Conservation (phyloP, 2,113 vertebrate genomes). For the Brachyistius frenatus region DNA sequence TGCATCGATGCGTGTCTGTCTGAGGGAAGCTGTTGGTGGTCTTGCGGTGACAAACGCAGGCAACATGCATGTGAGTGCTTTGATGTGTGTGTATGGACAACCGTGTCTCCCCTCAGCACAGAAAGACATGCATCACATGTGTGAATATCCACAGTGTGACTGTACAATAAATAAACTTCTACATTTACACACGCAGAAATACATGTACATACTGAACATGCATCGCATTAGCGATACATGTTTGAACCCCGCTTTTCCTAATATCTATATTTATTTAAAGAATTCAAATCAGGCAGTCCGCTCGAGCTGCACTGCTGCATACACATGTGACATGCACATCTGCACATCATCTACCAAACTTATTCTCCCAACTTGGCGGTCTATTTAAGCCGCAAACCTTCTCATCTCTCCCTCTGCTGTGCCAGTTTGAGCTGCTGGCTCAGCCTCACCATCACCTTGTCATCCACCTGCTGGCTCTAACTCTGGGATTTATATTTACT, state of each 20-base stretch:
- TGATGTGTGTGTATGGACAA: conserved; percentile 1
- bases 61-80: not conserved
- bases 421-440: conserved; percentile 2
- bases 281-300: too few relatives aligned
- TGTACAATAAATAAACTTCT: too few relatives aligned
- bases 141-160: too few relatives aligned
- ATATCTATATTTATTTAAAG: too few relatives aligned
- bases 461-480: conserved; percentile 39
- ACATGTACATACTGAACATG: not conserved
- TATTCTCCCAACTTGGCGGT: not conserved
- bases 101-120: not conserved
- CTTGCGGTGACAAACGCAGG: conserved; percentile 10
- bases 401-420: not conserved
- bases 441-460: conserved; percentile 4
- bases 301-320: too few relatives aligned
- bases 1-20: conserved; percentile 4
- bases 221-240: not conserved
- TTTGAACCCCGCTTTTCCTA: too few relatives aligned
- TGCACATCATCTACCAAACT: too few relatives aligned
- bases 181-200: too few relatives aligned
- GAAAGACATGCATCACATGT: not conserved
- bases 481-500: conserved; percentile 17
- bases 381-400: conserved; percentile 12
- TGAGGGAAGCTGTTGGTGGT: conserved; percentile 34
- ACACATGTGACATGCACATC: too few relatives aligned